These are phyloP conservation scores for Suillia variegata DNA, from an alignment of 2,888 invertebrate species.

Conservation along the genomic window DNA sequence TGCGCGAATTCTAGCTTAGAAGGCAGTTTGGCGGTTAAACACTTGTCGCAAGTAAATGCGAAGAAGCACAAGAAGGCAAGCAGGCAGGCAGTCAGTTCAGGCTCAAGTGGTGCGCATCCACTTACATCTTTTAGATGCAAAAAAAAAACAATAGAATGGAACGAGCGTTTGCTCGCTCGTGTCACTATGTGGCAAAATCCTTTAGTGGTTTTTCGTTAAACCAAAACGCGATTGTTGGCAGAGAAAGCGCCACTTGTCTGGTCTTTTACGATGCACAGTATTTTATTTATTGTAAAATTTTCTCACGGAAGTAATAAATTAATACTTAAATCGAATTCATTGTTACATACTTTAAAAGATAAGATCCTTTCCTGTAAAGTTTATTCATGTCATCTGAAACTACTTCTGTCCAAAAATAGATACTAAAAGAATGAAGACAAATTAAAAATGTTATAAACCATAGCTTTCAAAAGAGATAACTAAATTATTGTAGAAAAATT, in stretches of 20 bases:
- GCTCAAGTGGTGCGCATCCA: neutral
- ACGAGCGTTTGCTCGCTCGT: neutral
- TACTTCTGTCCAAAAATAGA: neutral
- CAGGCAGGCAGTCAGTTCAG: neutral
- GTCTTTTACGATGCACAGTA: no score
- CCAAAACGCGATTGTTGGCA: neutral
- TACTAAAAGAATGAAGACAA: no score
- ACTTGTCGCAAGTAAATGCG: conserved; percentile 31
- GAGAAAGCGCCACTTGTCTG: neutral
- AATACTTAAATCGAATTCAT: no score
- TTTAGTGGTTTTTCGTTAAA: neutral
- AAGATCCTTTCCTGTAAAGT: no score
- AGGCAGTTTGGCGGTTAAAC: conserved; percentile 43
- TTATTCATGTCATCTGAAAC: no score
- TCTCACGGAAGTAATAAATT: no score
- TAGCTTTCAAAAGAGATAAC: no score
- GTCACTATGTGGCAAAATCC: neutral
- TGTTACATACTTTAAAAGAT: no score
- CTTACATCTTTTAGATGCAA: neutral
- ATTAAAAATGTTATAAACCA: no score
- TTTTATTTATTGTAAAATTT: no score
- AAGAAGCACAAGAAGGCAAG: neutral
- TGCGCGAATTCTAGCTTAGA: conserved; percentile 53
- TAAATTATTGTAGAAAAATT: no score
- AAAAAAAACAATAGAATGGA: neutral